Percentiles rank a stretch among this genome's conserved stretches.
Evolutionary conservation across 2,113 vertebrate species (phyloP).

Genomic region (Myocastor coypus): DNA sequence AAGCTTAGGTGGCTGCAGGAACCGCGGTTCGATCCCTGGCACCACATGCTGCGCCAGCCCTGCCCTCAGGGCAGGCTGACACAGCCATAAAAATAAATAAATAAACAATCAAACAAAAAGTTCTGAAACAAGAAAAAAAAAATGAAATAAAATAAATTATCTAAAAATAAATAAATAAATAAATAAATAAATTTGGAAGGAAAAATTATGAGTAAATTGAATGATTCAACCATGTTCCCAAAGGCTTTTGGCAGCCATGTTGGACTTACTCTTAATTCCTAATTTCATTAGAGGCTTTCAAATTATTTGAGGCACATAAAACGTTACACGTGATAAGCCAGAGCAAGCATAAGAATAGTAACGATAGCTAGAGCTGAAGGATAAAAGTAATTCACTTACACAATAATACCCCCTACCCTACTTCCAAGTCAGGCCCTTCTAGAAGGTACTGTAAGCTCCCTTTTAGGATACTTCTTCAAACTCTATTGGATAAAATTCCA

Average conservation of each 20-base stretch:
- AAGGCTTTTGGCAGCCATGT: background rate
- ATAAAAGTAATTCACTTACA: background rate
- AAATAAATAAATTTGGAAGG: too few relatives aligned
- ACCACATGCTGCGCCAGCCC: too few relatives aligned
- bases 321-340: background rate
- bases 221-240: background rate
- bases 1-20: too few relatives aligned
- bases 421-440: background rate
- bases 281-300: background rate
- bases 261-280: background rate
- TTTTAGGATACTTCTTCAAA: conserved; percentile 2
- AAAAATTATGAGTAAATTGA: background rate
- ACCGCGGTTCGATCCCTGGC: too few relatives aligned
- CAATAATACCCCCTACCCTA: background rate
- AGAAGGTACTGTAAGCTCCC: background rate
- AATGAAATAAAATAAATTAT: too few relatives aligned
- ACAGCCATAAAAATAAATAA: too few relatives aligned
- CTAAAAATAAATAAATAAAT: too few relatives aligned
- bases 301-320: background rate
- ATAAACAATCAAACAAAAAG: too few relatives aligned
- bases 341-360: background rate
- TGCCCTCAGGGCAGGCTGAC: too few relatives aligned
- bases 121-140: too few relatives aligned
- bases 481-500: background rate
- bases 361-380: background rate